Evolutionary conservation across 2,113 vertebrate species (phyloP).

Genomic region (Octodon degus): DNA sequence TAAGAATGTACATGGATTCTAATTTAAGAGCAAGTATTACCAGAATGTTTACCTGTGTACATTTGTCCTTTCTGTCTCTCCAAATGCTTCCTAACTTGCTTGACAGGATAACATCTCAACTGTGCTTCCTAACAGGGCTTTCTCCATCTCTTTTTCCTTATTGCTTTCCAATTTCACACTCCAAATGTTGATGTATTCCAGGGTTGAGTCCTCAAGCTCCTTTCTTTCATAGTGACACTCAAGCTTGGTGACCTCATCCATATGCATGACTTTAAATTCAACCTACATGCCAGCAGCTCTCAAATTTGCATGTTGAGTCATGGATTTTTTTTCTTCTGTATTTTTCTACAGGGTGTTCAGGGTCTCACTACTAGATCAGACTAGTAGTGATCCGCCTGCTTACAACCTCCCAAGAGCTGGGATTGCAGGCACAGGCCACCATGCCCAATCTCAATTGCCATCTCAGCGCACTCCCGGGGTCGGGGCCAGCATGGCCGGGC

Average conservation of each 20-base stretch:
- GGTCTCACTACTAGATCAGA: too few species aligned
- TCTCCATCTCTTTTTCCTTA: neutral
- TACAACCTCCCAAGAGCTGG: too few species aligned
- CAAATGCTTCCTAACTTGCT: neutral
- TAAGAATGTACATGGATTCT: neutral
- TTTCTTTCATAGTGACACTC: neutral
- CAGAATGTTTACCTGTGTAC: neutral
- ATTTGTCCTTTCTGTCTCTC: neutral
- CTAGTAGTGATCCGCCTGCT: too few species aligned
- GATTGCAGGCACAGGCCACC: too few species aligned
- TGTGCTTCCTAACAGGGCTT: neutral
- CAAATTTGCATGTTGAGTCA: neutral
- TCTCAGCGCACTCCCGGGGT: too few species aligned
- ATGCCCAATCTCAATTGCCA: too few species aligned
- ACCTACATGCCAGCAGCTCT: neutral
- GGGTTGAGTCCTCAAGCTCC: neutral
- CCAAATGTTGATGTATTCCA: neutral
- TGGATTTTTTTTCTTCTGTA: neutral
- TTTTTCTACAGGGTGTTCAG: too few species aligned
- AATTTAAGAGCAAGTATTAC: neutral
- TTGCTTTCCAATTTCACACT: neutral
- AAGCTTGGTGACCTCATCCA: neutral
- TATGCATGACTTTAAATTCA: neutral
- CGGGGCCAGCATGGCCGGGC: too few species aligned
- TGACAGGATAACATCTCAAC: neutral